Conservation (phyloP, 2,113 vertebrate species). For the Campylorhamphus procurvoides region DNA sequence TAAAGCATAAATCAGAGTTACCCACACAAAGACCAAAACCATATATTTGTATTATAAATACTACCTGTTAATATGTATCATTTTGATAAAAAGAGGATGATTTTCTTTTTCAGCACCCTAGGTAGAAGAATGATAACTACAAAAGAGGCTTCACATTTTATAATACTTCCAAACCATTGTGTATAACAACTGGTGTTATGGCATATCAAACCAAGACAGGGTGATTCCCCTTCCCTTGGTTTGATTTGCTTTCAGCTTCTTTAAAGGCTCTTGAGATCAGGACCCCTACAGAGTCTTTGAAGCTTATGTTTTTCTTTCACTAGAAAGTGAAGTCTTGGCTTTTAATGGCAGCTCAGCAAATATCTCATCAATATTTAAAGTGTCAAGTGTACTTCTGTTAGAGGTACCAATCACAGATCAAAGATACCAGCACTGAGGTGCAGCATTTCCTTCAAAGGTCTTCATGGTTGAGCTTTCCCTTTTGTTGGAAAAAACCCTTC, state of each 20-base stretch:
- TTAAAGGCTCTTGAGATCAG: conserved; percentile 70
- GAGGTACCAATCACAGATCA: conserved; percentile 68
- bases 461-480: conserved; percentile 37
- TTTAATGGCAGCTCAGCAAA: conserved; percentile 72
- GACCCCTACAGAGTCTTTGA: conserved; percentile 67
- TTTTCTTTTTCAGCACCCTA: neutral
- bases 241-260: conserved; percentile 61
- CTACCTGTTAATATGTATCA: neutral
- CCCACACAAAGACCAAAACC: neutral
- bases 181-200: conserved; percentile 13
- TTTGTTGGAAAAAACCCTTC: conserved; percentile 38
- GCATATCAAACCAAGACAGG: conserved; percentile 40
- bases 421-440: conserved; percentile 51
- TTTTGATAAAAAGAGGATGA: neutral
- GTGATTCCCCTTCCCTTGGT: conserved; percentile 32
- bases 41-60: neutral
- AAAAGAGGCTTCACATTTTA: neutral
- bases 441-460: conserved; percentile 60
- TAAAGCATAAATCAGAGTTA: neutral
- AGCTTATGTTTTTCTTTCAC: conserved; percentile 55
- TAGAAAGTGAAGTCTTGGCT: conserved; percentile 56
- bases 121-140: neutral
- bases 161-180: conserved; percentile 15
- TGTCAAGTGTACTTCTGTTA: conserved; percentile 72
- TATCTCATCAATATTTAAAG: conserved; percentile 75